These are phyloP conservation scores for Drosophila nr. fundita DNA, from an alignment of 2,888 invertebrate species.

Conservation along the genomic window DNA sequence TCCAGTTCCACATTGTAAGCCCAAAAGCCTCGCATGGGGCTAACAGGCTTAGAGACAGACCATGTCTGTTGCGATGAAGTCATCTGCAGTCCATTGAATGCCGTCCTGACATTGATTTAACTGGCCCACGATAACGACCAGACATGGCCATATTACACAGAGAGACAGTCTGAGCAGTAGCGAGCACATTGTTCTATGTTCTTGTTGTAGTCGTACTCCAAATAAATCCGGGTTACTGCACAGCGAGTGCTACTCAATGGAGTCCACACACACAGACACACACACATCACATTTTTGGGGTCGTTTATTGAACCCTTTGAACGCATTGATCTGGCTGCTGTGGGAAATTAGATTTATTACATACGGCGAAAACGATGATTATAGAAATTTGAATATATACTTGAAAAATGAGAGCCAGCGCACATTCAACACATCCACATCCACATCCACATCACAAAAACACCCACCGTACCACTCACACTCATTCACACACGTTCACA, in stretches of 20 bases:
- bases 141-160: conserved; percentile 20
- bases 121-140: conserved; percentile 43
- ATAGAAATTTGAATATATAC: conserved; percentile 51
- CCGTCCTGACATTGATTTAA: conserved; percentile 56
- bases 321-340: conserved; percentile 32
- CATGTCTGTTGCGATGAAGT: conserved; percentile 40
- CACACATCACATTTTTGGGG: conserved; percentile 23
- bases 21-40: conserved; percentile 43
- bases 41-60: conserved; percentile 36
- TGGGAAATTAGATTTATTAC: conserved; percentile 72
- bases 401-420: conserved; percentile 24
- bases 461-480: conserved; percentile 17
- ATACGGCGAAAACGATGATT: conserved; percentile 49
- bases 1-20: conserved; percentile 28
- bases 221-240: conserved; percentile 43
- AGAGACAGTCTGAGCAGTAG: neutral
- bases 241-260: conserved; percentile 24
- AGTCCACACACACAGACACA: neutral
- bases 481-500: conserved; percentile 7
- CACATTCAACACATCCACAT: conserved; percentile 2
- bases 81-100: conserved; percentile 52
- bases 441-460: neutral
- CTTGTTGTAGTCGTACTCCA: conserved; percentile 5
- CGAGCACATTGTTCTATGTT: conserved; percentile 31
- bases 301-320: conserved; percentile 59